Base-by-base conservation (phyloP, 2,888 invertebrate genomes). In the Papilio gigon region DNA sequence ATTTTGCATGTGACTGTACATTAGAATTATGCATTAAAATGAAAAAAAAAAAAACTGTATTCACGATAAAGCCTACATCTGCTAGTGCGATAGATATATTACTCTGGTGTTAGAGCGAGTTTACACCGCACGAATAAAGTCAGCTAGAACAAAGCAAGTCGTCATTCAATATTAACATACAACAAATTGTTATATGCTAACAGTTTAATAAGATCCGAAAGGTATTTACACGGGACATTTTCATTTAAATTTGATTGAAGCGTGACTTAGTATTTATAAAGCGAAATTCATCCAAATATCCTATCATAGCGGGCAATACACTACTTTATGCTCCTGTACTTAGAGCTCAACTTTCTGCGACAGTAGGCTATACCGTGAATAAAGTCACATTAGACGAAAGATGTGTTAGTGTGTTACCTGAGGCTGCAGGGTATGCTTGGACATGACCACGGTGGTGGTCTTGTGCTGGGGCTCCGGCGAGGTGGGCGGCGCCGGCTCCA, bases 361-460 rank as follows among this genome's bases (percentile, higher is more conserved):
- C 53, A n/a, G 4, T 27, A 27, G 3, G 37, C 4, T 20, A 14
- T 40, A 40, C 42, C 30, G 53, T 56, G 30, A 30, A 56, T 30
- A 56, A 27, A 56, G 53, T n/a, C 12, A n/a, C 5, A 27, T 56
- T 27, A 30, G 53, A 56, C 2, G 30, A 17, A 2, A 1, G 30
- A 25, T 6, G 8, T 56, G 2, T 12, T 0, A 30, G 27, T 56
- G 17, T 74, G 74, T 73, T 74, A 92, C 93, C 89, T 95, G 95
- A 80, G 95, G 94, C 79, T 96, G 97, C 78, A 97, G 92, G 68
- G 97, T 97, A 87, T 98, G 98, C 86, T 97, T 97, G 86, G 97
- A 97, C 97, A 98, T 97, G 68, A 98, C 97, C 78, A 98, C 96
- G 12, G 97, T 98, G 74, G 98, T 98, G 69, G 97, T 98, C 93